Evolutionary conservation across 1,140 invertebrate species (phyloP), one percentile per base, ranked within the genome.

Genomic region (Gryon sp.): DNA sequence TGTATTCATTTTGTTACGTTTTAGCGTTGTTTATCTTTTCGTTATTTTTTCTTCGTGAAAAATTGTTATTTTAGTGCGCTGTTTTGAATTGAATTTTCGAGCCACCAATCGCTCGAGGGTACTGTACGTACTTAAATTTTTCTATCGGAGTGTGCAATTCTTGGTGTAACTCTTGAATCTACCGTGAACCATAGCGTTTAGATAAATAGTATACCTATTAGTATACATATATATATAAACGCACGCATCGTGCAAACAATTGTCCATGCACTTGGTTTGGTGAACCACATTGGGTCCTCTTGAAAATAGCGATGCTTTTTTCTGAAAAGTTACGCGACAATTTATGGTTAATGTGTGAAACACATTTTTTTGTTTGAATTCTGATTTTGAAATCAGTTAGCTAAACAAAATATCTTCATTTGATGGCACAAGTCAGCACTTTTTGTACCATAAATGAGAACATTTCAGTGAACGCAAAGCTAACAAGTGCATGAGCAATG

Each of bases 111-210:
- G 28, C 12, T 26, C 1, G 11, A 52, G 14, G 20, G 45, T 36
- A 52, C 36, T 52, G 55, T 8, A 34, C 52, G 69, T 65, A 65
- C 69, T 65, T 73, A 73, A 73, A 65, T 59, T 65, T 57, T 73
- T 73, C 52, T 57, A 73, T 50, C 43, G 52, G 69, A 65, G 43
- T 73, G 69, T 65, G 69, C 59, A 73, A 65, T 73, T 65, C 52
- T 73, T 73, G 52, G 40, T 76, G 74, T 77, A 77, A 77, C 38
- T 73, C 62, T 76, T 72, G 75, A 76, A 53, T 80, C 78, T 82
- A 79, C 22, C 73, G 75, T 74, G 74, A n/a, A 78, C 62, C 57
- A 76, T 82, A 80, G 75, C 60, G 69, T 70, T 69, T 79, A 82
- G 75, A 76, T 80, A 66, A 75, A 80, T 76, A 72, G 28, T 57